These are phyloP conservation scores for Polydrusus cervinus DNA, from an alignment of 2,888 invertebrate genomes.

Conservation along the genomic window DNA sequence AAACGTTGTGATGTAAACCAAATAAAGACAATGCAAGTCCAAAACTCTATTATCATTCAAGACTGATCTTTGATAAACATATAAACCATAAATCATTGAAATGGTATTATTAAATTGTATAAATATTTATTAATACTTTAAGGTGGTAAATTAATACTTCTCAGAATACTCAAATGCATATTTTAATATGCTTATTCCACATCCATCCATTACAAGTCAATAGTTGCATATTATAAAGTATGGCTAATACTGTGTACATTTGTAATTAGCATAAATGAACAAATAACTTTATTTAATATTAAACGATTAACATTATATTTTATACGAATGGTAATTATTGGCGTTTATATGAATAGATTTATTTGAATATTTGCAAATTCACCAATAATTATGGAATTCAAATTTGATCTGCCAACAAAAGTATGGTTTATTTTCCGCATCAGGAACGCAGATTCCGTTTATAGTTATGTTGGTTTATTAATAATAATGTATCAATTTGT, in stretches of 20 bases:
- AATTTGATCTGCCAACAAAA: slow-evolving; percentile 34
- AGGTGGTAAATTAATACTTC: too few species aligned
- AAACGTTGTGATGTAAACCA: too few species aligned
- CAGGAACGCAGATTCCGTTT: slow-evolving; percentile 5
- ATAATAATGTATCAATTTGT: slow-evolving; percentile 12
- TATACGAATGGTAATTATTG: slow-evolving; percentile 59
- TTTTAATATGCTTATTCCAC: not conserved
- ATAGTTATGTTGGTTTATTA: slow-evolving; percentile 1
- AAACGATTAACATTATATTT: slow-evolving; percentile 60
- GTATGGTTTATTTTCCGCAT: slow-evolving; percentile 31
- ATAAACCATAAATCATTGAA: too few species aligned
- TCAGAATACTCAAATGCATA: too few species aligned
- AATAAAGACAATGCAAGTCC: too few species aligned
- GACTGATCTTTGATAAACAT: too few species aligned
- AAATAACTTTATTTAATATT: slow-evolving; percentile 58
- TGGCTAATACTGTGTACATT: slow-evolving; percentile 55
- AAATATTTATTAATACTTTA: too few species aligned
- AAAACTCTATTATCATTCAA: too few species aligned
- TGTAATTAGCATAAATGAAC: slow-evolving; percentile 59
- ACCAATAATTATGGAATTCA: slow-evolving; percentile 38
- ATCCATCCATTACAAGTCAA: slow-evolving; percentile 25
- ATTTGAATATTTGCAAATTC: slow-evolving; percentile 48
- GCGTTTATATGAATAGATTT: slow-evolving; percentile 54
- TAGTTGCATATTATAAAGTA: slow-evolving; percentile 21
- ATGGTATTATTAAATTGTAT: too few species aligned